phyloP scores from a whole-genome alignment of 2,888 invertebrate species.

The Clusia tigrina region DNA sequence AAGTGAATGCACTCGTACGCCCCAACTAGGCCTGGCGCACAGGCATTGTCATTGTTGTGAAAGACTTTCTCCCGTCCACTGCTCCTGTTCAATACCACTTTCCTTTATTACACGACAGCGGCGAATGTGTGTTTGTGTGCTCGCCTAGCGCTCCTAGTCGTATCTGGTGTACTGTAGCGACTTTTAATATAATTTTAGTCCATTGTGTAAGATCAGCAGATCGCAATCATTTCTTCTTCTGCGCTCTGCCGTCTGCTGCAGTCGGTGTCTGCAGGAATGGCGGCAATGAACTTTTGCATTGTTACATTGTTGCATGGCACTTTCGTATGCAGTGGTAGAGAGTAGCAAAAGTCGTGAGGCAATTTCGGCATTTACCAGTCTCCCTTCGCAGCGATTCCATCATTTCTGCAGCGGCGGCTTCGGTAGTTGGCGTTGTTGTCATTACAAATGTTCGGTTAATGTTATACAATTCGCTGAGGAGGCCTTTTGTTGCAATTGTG shows the following conservation, averaged over 20 bases:
- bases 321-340: neutral
- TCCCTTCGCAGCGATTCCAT: neutral
- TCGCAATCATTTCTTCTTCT: neutral
- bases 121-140: no score
- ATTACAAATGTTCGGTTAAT: neutral
- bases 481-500: neutral
- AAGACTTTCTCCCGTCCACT: constrained; percentile 19
- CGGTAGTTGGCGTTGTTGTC: neutral
- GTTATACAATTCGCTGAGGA: neutral
- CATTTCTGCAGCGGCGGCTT: neutral
- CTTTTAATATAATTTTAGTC: neutral
- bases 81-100: neutral
- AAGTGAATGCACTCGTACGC: no score
- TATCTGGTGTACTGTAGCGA: neutral
- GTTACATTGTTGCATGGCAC: neutral
- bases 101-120: no score
- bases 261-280: neutral
- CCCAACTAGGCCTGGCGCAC: no score
- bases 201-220: constrained; percentile 5
- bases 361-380: neutral
- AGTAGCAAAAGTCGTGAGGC: constrained; percentile 11
- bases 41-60: constrained; percentile 19
- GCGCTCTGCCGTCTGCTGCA: neutral
- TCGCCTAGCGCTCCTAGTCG: no score
- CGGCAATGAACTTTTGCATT: constrained; percentile 3